Percentiles rank a stretch among this genome's conserved stretches.
These are phyloP conservation scores for Parelbella ahira DNA, from an alignment of 2,888 invertebrate genomes.

Conservation along the genomic window DNA sequence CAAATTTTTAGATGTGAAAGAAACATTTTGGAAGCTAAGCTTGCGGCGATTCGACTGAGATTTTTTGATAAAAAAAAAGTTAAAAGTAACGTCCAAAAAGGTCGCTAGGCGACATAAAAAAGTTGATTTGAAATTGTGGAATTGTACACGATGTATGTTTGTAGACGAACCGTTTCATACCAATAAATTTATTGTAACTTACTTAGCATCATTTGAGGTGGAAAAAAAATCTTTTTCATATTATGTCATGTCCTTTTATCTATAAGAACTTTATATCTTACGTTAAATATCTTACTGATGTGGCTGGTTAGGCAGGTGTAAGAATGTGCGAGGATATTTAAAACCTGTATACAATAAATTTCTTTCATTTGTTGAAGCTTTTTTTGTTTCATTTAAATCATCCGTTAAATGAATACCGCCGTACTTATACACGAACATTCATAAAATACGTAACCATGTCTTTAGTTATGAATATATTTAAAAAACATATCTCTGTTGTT, in stretches of 20 bases:
- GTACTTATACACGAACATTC: no score
- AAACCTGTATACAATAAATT: constrained; percentile 81
- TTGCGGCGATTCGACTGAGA: constrained; percentile 70
- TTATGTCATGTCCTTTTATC: constrained; percentile 72
- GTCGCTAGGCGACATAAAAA: constrained; percentile 69
- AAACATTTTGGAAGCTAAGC: constrained; percentile 54
- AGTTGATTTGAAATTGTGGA: constrained; percentile 73
- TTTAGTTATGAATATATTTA: no score
- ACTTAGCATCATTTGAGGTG: constrained; percentile 59
- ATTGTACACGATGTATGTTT: constrained; percentile 59
- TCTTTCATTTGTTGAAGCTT: constrained; percentile 78
- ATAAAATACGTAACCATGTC: no score
- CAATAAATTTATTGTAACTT: constrained; percentile 55
- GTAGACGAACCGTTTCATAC: constrained; percentile 48
- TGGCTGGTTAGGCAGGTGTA: constrained; percentile 75
- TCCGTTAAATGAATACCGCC: no score
- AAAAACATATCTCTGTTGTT: no score
- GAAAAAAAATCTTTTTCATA: constrained; percentile 53
- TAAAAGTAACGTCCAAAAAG: constrained; percentile 66
- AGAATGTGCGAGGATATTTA: constrained; percentile 76
- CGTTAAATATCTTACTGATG: constrained; percentile 70
- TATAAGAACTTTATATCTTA: constrained; percentile 75
- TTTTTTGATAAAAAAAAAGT: constrained; percentile 53
- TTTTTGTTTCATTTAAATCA: constrained; percentile 60
- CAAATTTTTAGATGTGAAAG: constrained; percentile 69